These are phyloP conservation scores for Poeciliopsis turrubarensis DNA, from an alignment of 2,113 vertebrate genomes.

Conservation along the genomic window DNA sequence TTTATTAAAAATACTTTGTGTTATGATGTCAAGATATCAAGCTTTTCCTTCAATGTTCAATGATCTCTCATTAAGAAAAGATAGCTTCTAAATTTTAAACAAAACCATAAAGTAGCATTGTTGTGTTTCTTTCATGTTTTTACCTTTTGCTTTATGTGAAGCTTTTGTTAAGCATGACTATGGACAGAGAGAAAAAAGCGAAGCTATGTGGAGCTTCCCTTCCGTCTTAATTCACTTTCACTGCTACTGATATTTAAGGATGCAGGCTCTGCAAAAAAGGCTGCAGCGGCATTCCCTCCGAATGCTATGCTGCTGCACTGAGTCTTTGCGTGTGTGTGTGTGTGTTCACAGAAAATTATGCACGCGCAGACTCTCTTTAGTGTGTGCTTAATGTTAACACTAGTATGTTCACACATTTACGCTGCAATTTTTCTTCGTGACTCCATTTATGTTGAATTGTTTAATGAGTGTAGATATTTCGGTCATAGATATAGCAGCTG, in stretches of 20 bases:
- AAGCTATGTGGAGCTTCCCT: slow-evolving; percentile 38
- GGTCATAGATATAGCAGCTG: neutral
- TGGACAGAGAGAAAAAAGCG: slow-evolving; percentile 18
- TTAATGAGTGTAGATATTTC: neutral
- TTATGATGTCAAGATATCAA: neutral
- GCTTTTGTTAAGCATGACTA: slow-evolving; percentile 23
- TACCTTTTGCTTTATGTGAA: neutral
- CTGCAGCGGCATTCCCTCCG: slow-evolving; percentile 3
- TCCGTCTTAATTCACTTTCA: slow-evolving; percentile 8
- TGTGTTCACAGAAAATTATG: neutral
- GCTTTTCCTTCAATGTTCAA: neutral
- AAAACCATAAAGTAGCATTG: neutral
- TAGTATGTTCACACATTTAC: neutral
- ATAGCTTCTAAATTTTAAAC: slow-evolving; percentile 1
- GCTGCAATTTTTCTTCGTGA: neutral
- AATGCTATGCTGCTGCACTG: slow-evolving; percentile 2
- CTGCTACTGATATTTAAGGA: slow-evolving; percentile 45
- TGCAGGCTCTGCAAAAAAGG: slow-evolving; percentile 22
- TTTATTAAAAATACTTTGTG: neutral
- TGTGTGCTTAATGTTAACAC: neutral
- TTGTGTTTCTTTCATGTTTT: slow-evolving; percentile 17
- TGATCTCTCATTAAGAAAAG: neutral
- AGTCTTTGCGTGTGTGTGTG: neutral
- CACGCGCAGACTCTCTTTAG: neutral
- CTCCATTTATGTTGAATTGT: neutral